phyloP scores from a whole-genome alignment of 37 sponge, comb jelly and placozoan species.

The Crambe crambe region DNA sequence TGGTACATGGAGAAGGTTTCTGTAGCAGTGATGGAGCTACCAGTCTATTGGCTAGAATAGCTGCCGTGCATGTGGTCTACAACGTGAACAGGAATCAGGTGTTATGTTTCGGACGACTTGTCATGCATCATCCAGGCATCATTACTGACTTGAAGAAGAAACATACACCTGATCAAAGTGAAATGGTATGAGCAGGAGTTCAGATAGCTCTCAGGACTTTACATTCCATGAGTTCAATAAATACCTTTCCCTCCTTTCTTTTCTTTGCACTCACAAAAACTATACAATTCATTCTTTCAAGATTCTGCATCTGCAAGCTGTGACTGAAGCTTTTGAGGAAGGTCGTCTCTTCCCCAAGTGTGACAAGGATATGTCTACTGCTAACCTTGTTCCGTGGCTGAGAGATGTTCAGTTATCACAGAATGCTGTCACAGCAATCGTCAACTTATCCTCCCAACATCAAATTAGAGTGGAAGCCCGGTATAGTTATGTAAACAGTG shows the following conservation, averaged over 20 bases:
- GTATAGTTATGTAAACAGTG: no score
- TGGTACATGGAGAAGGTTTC: constrained; percentile 18
- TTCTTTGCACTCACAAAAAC: no score
- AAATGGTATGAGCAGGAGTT: background rate
- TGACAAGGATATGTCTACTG: background rate
- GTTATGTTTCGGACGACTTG: constrained; percentile 56
- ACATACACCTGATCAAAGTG: background rate
- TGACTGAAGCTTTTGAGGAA: constrained; percentile 14
- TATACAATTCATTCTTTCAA: no score
- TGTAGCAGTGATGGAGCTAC: constrained; percentile 32
- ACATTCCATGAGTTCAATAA: no score
- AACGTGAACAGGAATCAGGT: constrained; percentile 11
- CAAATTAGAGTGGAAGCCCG: background rate
- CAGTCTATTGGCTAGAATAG: constrained; percentile 30
- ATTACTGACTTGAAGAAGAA: background rate
- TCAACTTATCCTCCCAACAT: constrained; percentile 6
- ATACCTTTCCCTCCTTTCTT: background rate
- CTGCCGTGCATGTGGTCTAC: constrained; percentile 63
- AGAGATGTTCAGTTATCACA: constrained; percentile 15
- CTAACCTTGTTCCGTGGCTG: constrained; percentile 18
- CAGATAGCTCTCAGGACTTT: background rate
- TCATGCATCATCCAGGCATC: constrained; percentile 30
- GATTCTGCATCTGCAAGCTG: no score
- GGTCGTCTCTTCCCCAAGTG: constrained; percentile 11
- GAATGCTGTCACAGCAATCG: constrained; percentile 49